phyloP scores from a whole-genome alignment of 1,140 invertebrate genomes.

The Pseudomyrmex flavicornis region DNA sequence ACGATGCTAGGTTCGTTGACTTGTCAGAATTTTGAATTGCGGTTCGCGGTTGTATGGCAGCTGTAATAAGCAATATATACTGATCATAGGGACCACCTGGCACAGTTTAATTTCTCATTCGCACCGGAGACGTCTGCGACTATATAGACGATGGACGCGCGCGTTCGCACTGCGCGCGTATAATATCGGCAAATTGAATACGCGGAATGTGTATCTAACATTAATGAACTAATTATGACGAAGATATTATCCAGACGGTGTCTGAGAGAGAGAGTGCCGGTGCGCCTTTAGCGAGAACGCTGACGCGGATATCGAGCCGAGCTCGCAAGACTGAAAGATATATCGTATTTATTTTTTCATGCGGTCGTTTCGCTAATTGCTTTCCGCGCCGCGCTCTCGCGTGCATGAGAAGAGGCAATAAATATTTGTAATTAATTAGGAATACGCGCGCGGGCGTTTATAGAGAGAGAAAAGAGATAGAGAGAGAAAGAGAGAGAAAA shows the following conservation, averaged over 20 bases:
- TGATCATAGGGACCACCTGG: neutral
- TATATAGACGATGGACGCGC: neutral
- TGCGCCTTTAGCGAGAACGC: constrained; percentile 58
- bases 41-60: neutral
- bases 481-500: neutral
- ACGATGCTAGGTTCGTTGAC: constrained; percentile 31
- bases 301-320: constrained; percentile 50
- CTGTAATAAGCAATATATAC: constrained; percentile 1
- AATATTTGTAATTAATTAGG: constrained; percentile 77
- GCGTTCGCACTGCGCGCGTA: neutral
- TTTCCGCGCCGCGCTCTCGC: constrained; percentile 39
- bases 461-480: neutral
- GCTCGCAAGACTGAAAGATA: constrained; percentile 53
- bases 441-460: constrained; percentile 61
- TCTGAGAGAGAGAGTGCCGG: constrained; percentile 53
- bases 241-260: constrained; percentile 58
- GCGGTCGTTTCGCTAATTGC: constrained; percentile 77
- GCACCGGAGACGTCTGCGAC: neutral
- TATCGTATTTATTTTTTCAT: constrained; percentile 69
- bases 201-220: constrained; percentile 38
- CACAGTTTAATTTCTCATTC: constrained; percentile 28
- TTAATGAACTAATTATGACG: constrained; percentile 74
- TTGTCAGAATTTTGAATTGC: constrained; percentile 34
- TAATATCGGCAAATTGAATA: constrained; percentile 67
- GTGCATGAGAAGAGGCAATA: constrained; percentile 74